Percentiles rank a stretch among this genome's conserved stretches.
Evolutionary conservation across 2,888 invertebrate genomes (phyloP).

Genomic region (Heliconius hortense): DNA sequence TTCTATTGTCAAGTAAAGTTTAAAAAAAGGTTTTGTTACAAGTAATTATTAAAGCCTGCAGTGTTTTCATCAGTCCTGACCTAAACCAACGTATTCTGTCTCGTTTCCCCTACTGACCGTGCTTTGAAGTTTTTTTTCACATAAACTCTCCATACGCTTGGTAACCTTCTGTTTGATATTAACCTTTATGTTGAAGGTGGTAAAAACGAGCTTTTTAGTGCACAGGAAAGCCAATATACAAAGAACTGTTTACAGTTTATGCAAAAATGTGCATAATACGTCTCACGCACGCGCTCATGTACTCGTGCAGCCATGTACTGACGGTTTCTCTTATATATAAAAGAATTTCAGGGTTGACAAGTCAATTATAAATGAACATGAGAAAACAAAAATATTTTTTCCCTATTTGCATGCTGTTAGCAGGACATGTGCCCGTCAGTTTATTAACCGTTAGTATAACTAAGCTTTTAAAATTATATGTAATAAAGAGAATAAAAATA

Average conservation of each 20-base stretch:
- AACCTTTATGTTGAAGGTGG: slow-evolving; percentile 19
- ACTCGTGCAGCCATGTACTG: slow-evolving; percentile 33
- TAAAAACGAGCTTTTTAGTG: slow-evolving; percentile 34
- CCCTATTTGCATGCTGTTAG: background rate
- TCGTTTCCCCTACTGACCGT: slow-evolving; percentile 64
- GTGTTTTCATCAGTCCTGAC: slow-evolving; percentile 51
- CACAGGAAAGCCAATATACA: slow-evolving; percentile 30
- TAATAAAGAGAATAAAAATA: background rate
- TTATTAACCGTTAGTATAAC: background rate
- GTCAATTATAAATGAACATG: background rate
- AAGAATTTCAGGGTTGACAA: slow-evolving; percentile 33
- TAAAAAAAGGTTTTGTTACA: background rate
- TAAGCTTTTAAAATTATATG: background rate
- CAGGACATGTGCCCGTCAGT: background rate
- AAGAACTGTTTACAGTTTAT: slow-evolving; percentile 43
- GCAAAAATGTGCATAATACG: slow-evolving; percentile 43
- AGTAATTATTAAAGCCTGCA: slow-evolving; percentile 3
- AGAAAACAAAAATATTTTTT: background rate
- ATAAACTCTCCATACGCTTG: slow-evolving; percentile 9
- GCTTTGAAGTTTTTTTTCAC: slow-evolving; percentile 45
- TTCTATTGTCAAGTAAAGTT: background rate
- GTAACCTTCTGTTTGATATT: slow-evolving; percentile 24
- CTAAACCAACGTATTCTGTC: slow-evolving; percentile 58
- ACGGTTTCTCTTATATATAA: slow-evolving; percentile 39
- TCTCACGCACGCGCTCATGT: slow-evolving; percentile 36